These are phyloP conservation scores for Plagodis dolabraria DNA, from an alignment of 2,888 invertebrate genomes.

Conservation along the genomic window DNA sequence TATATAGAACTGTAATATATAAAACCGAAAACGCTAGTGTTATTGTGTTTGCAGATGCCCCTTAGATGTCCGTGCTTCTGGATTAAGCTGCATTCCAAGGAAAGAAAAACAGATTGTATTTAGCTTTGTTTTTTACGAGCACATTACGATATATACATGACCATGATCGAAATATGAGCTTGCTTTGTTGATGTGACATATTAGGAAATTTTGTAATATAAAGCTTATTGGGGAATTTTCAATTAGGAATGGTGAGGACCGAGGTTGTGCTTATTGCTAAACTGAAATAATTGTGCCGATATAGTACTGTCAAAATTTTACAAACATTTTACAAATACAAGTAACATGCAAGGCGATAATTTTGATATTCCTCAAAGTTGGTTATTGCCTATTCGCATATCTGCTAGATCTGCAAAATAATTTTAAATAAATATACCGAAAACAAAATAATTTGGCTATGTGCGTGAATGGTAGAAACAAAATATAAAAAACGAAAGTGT, in stretches of 20 bases:
- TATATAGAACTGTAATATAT: slow-evolving; percentile 33
- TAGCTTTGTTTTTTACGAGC: slow-evolving; percentile 31
- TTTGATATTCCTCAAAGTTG: slow-evolving; percentile 74
- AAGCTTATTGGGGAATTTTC: too few relatives aligned
- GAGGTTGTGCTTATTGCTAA: too few relatives aligned
- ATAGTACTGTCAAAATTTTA: slow-evolving; percentile 10
- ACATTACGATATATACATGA: background rate
- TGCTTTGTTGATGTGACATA: slow-evolving; percentile 2
- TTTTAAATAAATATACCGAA: slow-evolving; percentile 19
- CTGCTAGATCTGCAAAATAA: background rate
- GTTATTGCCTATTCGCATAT: slow-evolving; percentile 41
- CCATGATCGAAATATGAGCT: slow-evolving; percentile 4
- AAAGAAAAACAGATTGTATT: slow-evolving; percentile 50
- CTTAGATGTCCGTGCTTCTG: slow-evolving; percentile 61
- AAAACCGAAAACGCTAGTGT: slow-evolving; percentile 39
- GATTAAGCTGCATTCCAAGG: slow-evolving; percentile 81
- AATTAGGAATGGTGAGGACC: too few relatives aligned
- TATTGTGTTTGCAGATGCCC: slow-evolving; percentile 53
- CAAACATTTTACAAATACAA: slow-evolving; percentile 36
- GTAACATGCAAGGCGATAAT: slow-evolving; percentile 54
- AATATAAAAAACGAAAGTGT: slow-evolving; percentile 30
- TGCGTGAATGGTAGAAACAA: slow-evolving; percentile 40
- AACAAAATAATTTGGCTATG: slow-evolving; percentile 51
- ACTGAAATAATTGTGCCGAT: too few relatives aligned
- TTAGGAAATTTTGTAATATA: too few relatives aligned